A percentile compares a stretch with the other conserved stretches of the same genome.
Conservation (phyloP, 2,888 invertebrate genomes). For the Druceiella hillmani region DNA sequence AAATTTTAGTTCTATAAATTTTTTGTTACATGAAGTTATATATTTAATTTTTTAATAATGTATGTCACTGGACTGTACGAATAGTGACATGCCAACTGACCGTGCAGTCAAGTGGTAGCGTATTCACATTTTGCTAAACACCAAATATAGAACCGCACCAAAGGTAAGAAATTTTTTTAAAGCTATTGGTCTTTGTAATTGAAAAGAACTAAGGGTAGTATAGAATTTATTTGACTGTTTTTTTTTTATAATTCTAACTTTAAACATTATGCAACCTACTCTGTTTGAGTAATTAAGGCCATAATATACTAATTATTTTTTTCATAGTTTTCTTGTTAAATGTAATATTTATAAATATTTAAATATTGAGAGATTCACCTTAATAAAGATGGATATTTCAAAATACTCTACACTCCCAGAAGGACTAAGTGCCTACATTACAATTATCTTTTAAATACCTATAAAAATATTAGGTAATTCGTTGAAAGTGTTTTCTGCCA, state of each 20-base stretch:
- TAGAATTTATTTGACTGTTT: constrained; percentile 54
- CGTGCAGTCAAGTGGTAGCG: no score
- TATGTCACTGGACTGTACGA: constrained; percentile 33
- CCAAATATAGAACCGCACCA: constrained; percentile 42
- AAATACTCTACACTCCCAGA: no score
- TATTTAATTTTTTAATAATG: constrained; percentile 26
- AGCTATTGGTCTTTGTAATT: constrained; percentile 31
- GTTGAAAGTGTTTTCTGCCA: no score
- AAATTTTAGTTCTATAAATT: constrained; percentile 37
- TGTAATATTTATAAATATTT: no score
- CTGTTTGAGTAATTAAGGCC: no score
- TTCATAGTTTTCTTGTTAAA: no score
- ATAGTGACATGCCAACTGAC: constrained; percentile 46
- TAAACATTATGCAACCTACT: constrained; percentile 2
- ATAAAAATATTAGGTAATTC: no score
- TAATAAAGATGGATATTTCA: no score
- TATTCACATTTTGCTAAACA: constrained; percentile 40
- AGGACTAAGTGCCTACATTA: no score
- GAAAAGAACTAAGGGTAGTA: constrained; percentile 48
- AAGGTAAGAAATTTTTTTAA: constrained; percentile 47
- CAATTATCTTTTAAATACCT: no score
- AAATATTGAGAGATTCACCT: no score
- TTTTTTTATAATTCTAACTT: constrained; percentile 11
- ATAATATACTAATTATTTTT: no score
- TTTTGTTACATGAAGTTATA: constrained; percentile 36